phyloP scores from a whole-genome alignment of 2,888 invertebrate genomes.

The Monochamus alternatus region DNA sequence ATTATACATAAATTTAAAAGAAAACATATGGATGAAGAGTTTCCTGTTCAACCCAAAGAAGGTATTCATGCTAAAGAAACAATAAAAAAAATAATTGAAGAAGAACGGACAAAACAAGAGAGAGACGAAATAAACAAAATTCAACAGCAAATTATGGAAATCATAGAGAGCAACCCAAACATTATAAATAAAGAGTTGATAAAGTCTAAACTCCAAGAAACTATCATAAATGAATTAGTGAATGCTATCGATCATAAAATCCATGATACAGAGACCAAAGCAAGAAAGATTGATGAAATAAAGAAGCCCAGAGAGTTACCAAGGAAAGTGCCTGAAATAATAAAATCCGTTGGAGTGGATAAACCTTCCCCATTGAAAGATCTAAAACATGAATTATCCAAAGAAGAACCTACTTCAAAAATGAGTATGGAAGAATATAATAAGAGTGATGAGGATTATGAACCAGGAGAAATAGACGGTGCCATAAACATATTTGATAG shows the following conservation, averaged over 20 bases:
- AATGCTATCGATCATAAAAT: conserved; percentile 54
- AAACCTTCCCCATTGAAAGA: conserved; percentile 13
- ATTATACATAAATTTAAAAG: conserved; percentile 59
- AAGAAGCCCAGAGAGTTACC: not conserved
- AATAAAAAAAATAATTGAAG: conserved; percentile 64
- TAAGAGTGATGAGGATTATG: conserved; percentile 50
- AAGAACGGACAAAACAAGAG: conserved; percentile 70
- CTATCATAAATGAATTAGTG: conserved; percentile 62
- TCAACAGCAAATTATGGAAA: conserved; percentile 71
- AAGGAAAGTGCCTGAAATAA: not conserved
- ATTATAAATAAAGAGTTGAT: conserved; percentile 71
- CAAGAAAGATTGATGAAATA: not conserved
- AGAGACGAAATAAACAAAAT: conserved; percentile 71
- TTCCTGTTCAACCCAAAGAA: conserved; percentile 31
- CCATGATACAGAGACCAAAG: conserved; percentile 31
- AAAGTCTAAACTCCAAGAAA: conserved; percentile 69
- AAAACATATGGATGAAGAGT: conserved; percentile 53
- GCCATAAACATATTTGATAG: conserved; percentile 17
- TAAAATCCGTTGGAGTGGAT: conserved; percentile 17
- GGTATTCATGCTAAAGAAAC: conserved; percentile 54
- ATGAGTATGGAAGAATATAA: conserved; percentile 23
- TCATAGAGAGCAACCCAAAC: conserved; percentile 71
- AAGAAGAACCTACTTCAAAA: conserved; percentile 12
- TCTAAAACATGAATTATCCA: conserved; percentile 14
- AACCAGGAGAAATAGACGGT: conserved; percentile 42